Base-by-base conservation (phyloP, 1,140 invertebrate species). In the Belonocnema kinseyi region DNA sequence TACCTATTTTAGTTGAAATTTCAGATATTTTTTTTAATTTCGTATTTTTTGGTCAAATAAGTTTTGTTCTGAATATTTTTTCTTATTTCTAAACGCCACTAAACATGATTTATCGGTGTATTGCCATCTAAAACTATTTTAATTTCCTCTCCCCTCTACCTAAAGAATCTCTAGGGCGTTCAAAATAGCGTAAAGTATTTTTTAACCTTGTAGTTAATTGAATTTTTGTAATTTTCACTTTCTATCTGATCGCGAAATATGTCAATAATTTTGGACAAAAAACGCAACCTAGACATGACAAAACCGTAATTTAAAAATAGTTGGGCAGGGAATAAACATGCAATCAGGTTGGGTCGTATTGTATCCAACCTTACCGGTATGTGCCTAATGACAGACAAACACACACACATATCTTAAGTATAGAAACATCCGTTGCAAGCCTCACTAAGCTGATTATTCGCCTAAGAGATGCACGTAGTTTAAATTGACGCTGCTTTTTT, bases 401-500 rank as follows among this genome's bases (percentile, higher is more conserved):
- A 51, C 46, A 81, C n/a, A 70, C 80, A 77, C 72, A 74, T 61
- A 77, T 75, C 74, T 50, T 71, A 50, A 72, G 79, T 81, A 84
- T 78, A 86, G 86, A 84, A 82, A 83, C 79, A 85, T 84, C 82
- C 85, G 83, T 79, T 86, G 85, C 85, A 84, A 84, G 79, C 79
- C 86, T 85, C 85, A 84, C 82, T 91, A 91, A 91, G 89, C 88
- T 88, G 88, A 91, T 91, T 91, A 91, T 88, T 86, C 85, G 88
- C 87, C 90, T 90, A 90, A 91, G 79, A 85, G 86, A 86, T 90
- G 89, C 89, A 85, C 85, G 84, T 88, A 87, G 89, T 87, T 91
- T 87, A 90, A 91, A 90, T 88, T 89, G 82, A 87, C 85, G 86
- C 85, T 84, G 81, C 78, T 87, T 88, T 56, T 82, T 78, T 78